Evolutionary conservation across 1,140 invertebrate species (phyloP), one percentile per base, ranked within the genome.

Genomic region (Lanistes nyassanus): DNA sequence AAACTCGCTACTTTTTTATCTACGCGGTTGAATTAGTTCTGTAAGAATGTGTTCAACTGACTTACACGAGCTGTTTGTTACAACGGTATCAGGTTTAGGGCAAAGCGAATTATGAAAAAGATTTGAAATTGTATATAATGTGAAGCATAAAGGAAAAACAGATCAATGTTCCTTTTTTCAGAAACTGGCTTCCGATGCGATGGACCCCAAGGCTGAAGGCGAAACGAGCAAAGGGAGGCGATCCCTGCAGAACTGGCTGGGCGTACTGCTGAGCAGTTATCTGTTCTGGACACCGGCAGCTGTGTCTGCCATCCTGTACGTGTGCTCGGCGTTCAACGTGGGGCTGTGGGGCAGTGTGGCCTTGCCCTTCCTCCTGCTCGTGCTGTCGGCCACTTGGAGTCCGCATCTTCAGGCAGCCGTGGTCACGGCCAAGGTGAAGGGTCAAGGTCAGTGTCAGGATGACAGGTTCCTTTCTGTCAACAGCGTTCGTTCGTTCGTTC

Each of bases 371-470:
- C 21, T 67, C 34, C 26, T 80, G 0, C 47, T 79, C 5, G 16
- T 82, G 4, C 74, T 82, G 5, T 75, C 81, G 1, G 58, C 70
- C 3, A 39, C 66, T 19, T 82, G 81, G 81, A 73, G 34, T 19
- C 79, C 79, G 2, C 36, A 70, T 4, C 66, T 82, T 5, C 76
- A 79, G 55, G 67, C 2, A 4, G 36, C 65, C 1, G 65, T 67
- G 36, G 36, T 67, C 65, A 67, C 21, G 65, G 65, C 42, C 37
- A 67, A 39, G 65, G 65, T 39, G 36, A 42, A 39, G n/a, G 65
- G 65, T 47, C 65, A 67, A 67, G 65, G 65, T 67, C 65, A 67
- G 65, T 51, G 29, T 3, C 42, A 5, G 4, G 42, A 47, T 47
- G 19, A n/a, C n/a, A n/a, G n/a, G n/a, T n/a, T n/a, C n/a, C n/a